Percentiles rank a stretch among this genome's conserved stretches.
These are phyloP conservation scores for Falco peregrinus DNA, from an alignment of 2,797 vertebrate species.

Conservation along the genomic window DNA sequence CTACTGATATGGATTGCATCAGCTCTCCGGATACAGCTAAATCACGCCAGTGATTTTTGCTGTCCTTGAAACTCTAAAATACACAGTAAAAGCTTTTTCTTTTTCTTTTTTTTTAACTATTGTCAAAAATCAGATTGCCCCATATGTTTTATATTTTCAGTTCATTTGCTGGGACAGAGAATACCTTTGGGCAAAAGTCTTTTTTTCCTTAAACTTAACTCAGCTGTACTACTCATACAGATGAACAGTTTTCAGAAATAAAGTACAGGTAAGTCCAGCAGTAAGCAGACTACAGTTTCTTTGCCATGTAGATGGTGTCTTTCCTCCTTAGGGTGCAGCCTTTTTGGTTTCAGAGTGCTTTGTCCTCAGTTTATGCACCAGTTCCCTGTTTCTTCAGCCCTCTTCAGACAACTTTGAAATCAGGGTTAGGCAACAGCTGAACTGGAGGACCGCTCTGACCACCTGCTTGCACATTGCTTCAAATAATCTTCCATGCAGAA, in stretches of 20 bases:
- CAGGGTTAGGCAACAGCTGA: neutral
- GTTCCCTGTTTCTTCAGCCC: neutral
- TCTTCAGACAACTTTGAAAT: neutral
- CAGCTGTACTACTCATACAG: neutral
- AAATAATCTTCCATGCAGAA: neutral
- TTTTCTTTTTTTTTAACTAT: neutral
- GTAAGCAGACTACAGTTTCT: neutral
- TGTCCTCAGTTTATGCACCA: neutral
- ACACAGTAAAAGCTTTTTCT: neutral
- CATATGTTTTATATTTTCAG: conserved; percentile 14
- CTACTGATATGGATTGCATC: conserved; percentile 20
- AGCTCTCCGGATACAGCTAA: neutral
- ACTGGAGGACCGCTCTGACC: neutral
- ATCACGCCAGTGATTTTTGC: neutral
- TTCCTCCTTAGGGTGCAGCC: accelerated
- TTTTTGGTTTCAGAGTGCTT: neutral
- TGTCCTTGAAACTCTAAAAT: conserved; percentile 16
- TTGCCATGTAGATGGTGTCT: neutral
- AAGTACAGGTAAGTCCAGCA: neutral
- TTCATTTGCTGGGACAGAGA: neutral
- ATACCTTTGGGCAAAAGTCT: conserved; percentile 10
- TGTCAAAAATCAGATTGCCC: neutral
- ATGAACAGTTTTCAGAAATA: neutral
- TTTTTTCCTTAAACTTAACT: neutral
- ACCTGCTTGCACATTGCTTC: neutral